Conservation (phyloP, 2,888 invertebrate species). For the Fissipunctia ypsillon region DNA sequence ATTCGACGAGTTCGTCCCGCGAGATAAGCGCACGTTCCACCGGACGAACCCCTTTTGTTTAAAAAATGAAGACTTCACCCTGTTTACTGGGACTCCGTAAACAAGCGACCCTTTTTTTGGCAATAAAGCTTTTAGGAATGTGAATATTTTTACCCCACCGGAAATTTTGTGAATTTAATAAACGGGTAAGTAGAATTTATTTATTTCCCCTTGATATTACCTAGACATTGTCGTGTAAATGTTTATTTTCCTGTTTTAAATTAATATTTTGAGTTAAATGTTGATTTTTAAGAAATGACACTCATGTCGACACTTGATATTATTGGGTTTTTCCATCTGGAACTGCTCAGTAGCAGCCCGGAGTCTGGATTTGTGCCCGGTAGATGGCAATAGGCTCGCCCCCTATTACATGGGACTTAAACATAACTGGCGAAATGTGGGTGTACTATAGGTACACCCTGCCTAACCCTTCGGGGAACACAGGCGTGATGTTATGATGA, state of each 20-base stretch:
- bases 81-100: constrained; percentile 68
- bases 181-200: constrained; percentile 66
- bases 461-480: too few species aligned
- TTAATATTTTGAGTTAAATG: constrained; percentile 16
- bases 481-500: too few species aligned
- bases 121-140: constrained; percentile 78
- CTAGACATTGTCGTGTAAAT: constrained; percentile 44
- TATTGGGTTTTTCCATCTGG: too few species aligned
- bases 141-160: constrained; percentile 72
- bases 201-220: constrained; percentile 51
- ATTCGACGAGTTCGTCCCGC: constrained; percentile 70
- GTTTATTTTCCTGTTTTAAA: constrained; percentile 28
- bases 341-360: too few species aligned
- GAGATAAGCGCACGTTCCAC: constrained; percentile 70
- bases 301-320: too few species aligned
- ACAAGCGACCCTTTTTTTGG: constrained; percentile 77
- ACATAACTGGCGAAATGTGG: too few species aligned
- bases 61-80: constrained; percentile 77
- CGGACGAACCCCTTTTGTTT: constrained; percentile 69
- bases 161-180: constrained; percentile 74
- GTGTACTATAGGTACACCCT: too few species aligned
- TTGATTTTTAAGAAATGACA: constrained; percentile 5
- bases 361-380: too few species aligned
- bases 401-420: too few species aligned
- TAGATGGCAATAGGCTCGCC: too few species aligned